A percentile compares a stretch with the other conserved stretches of the same genome.
Evolutionary conservation across 2,797 vertebrate species (phyloP).

Genomic region (Sternarchorhynchus goeldii): DNA sequence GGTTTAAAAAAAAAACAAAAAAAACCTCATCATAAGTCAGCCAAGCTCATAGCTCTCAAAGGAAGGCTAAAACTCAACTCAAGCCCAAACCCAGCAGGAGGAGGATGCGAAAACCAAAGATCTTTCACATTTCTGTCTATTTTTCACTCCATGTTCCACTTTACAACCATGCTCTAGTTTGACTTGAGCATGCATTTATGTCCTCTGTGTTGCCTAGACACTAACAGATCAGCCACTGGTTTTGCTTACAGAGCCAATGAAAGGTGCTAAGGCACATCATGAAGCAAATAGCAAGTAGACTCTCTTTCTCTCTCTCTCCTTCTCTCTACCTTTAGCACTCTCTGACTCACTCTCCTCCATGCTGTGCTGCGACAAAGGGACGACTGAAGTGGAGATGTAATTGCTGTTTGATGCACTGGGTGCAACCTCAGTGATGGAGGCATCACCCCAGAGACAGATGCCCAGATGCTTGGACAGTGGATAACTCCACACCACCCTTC

Average conservation of each 20-base stretch:
- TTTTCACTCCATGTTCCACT: slow-evolving; percentile 45
- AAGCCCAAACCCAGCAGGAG: slow-evolving; percentile 9
- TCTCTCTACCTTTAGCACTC: not conserved
- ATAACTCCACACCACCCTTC: slow-evolving; percentile 16
- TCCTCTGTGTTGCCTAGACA: slow-evolving; percentile 16
- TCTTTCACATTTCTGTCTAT: slow-evolving; percentile 7
- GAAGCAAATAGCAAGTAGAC: slow-evolving; percentile 1
- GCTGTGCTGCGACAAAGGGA: slow-evolving; percentile 24
- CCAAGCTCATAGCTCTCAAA: slow-evolving; percentile 21
- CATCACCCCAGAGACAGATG: slow-evolving; percentile 42
- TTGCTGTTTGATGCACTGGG: slow-evolving; percentile 58
- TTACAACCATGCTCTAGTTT: slow-evolving; percentile 64
- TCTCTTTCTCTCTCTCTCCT: slow-evolving; percentile 42
- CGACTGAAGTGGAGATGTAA: slow-evolving; percentile 62
- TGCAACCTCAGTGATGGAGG: slow-evolving; percentile 47
- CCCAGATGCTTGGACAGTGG: slow-evolving; percentile 59
- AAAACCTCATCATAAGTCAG: slow-evolving; percentile 13
- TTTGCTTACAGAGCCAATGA: not conserved
- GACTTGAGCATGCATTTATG: slow-evolving; percentile 11
- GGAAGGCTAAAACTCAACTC: slow-evolving; percentile 22
- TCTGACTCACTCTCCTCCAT: slow-evolving; percentile 11
- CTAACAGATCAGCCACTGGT: slow-evolving; percentile 9
- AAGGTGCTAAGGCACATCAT: slow-evolving; percentile 33
- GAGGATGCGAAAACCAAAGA: not conserved
- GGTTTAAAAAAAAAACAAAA: slow-evolving; percentile 41